These are phyloP conservation scores for Tachina grossa DNA, from an alignment of 2,888 invertebrate species.

Conservation along the genomic window DNA sequence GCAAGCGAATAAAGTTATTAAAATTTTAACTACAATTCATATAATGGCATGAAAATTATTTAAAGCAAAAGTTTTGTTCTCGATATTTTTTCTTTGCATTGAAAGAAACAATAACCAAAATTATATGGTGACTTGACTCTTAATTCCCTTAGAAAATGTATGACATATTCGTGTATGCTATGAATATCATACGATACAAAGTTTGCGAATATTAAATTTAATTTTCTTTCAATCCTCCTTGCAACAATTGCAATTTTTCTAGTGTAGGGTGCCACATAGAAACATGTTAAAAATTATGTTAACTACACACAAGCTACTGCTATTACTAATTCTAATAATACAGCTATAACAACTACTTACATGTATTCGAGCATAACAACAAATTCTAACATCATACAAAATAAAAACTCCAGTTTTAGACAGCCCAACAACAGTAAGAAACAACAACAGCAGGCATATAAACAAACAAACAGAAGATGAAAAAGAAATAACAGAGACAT, in stretches of 20 bases:
- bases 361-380: conserved; percentile 44
- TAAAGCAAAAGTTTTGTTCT: no score
- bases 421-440: conserved; percentile 44
- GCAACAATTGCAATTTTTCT: not conserved
- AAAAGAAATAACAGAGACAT: conserved; percentile 41
- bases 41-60: no score
- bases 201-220: no score
- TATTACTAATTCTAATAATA: conserved; percentile 44
- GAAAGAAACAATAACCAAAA: no score
- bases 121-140: no score
- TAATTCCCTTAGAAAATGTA: no score
- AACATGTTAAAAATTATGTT: conserved; percentile 51
- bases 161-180: no score
- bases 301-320: conserved; percentile 47
- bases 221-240: not conserved
- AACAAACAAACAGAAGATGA: conserved; percentile 38
- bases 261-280: conserved; percentile 34
- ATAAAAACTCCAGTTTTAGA: conserved; percentile 60
- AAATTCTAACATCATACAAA: conserved; percentile 47
- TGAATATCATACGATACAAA: no score
- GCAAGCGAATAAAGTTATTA: no score
- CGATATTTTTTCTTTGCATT: no score
- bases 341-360: conserved; percentile 29
- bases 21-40: no score
- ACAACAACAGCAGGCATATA: not conserved